phyloP scores from a whole-genome alignment of 2,888 invertebrate species.

The Thera britannica region DNA sequence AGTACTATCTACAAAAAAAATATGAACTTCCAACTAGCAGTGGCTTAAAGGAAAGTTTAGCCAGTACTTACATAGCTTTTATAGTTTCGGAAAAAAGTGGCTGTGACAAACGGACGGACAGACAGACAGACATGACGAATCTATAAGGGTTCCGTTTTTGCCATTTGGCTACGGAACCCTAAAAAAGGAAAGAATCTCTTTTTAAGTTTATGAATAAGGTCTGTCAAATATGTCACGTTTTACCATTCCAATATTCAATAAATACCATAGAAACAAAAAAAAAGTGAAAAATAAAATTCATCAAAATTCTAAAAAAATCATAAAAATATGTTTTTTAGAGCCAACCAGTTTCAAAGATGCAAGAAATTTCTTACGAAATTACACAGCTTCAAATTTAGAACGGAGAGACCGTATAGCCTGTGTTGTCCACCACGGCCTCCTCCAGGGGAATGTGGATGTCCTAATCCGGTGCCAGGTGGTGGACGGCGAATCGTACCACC shows the following conservation, averaged over 20 bases:
- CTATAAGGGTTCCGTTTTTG: too few relatives aligned
- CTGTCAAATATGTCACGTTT: conserved; percentile 11
- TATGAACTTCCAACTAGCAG: too few relatives aligned
- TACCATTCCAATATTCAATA: background rate
- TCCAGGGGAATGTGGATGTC: conserved; percentile 53
- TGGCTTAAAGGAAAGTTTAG: too few relatives aligned
- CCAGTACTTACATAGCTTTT: too few relatives aligned
- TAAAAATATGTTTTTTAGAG: conserved; percentile 12
- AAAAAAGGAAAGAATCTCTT: too few relatives aligned
- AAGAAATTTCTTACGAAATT: conserved; percentile 2
- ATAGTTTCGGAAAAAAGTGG: too few relatives aligned
- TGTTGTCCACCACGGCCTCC: conserved; percentile 61
- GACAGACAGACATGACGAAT: too few relatives aligned
- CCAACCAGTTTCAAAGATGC: conserved; percentile 4
- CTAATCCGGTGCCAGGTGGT: conserved; percentile 50
- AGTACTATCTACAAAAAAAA: too few relatives aligned
- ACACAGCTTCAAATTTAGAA: conserved; percentile 6
- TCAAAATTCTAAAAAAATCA: conserved; percentile 10
- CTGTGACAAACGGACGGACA: too few relatives aligned
- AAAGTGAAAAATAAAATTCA: conserved; percentile 4
- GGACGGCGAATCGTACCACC: conserved; percentile 58
- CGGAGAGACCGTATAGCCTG: conserved; percentile 47
- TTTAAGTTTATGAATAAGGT: too few relatives aligned
- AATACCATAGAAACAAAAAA: conserved; percentile 6
- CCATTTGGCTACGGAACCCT: too few relatives aligned